phyloP scores from a whole-genome alignment of 2,797 vertebrate species.

The Pachyuromys duprasi region DNA sequence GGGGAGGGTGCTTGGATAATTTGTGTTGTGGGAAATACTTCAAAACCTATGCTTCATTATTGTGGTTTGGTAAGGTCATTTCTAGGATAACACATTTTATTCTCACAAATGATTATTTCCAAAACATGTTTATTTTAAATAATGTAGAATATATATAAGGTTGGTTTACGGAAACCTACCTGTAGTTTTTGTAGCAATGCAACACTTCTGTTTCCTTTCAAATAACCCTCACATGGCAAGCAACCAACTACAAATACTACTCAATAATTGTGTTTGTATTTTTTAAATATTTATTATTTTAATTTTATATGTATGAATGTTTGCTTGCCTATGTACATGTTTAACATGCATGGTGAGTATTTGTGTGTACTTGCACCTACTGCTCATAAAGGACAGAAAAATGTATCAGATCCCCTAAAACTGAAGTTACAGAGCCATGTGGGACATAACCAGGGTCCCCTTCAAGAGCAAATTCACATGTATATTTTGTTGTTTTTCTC shows the following conservation, averaged over 20 bases:
- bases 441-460: not conserved
- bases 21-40: conserved; percentile 34
- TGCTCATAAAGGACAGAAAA: not conserved
- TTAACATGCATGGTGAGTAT: not conserved
- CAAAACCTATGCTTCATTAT: conserved; percentile 9
- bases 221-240: not conserved
- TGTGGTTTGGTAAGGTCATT: conserved; percentile 46
- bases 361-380: not conserved
- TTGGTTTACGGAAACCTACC: conserved; percentile 38
- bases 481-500: not conserved
- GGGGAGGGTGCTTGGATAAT: conserved; percentile 17
- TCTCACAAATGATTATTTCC: conserved; percentile 60
- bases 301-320: not conserved
- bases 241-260: conserved; percentile 21
- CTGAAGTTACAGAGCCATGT: not conserved
- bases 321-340: too few species aligned
- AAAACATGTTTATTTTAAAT: conserved; percentile 60
- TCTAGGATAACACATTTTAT: conserved; percentile 49
- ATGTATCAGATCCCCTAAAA: not conserved
- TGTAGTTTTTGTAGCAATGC: conserved; percentile 37
- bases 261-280: conserved; percentile 42
- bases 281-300: not conserved
- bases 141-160: not conserved
- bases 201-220: conserved; percentile 52
- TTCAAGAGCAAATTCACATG: not conserved